These are phyloP conservation scores for Myotis findleyi DNA, from an alignment of 2,797 vertebrate species.

Conservation along the genomic window DNA sequence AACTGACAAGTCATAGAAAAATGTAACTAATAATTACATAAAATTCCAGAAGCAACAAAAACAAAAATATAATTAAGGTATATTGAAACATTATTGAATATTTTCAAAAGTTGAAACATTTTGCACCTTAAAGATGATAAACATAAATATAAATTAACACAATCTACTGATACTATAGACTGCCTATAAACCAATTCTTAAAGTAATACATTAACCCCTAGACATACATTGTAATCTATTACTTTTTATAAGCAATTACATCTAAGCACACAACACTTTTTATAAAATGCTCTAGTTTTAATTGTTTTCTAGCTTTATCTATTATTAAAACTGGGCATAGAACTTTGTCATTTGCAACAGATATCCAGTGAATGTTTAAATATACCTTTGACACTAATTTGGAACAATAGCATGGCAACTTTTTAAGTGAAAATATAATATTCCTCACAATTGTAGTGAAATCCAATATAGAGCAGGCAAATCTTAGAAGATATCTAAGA, in stretches of 20 bases:
- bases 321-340: background rate
- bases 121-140: slow-evolving; percentile 4
- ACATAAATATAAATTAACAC: background rate
- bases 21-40: background rate
- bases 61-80: background rate
- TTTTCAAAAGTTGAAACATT: background rate
- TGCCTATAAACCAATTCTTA: background rate
- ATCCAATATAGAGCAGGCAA: background rate
- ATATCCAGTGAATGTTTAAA: slow-evolving; percentile 23
- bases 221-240: background rate
- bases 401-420: background rate
- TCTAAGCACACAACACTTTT: background rate
- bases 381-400: background rate
- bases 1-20: background rate
- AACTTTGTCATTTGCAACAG: background rate
- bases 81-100: background rate
- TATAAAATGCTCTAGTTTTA: background rate
- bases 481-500: background rate
- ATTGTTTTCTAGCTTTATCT: slow-evolving; percentile 23
- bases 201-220: background rate
- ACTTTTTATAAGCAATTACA: background rate
- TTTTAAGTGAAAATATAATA: slow-evolving; percentile 13
- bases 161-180: background rate
- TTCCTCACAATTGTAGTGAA: background rate
- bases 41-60: background rate